Conservation (phyloP, 2,888 invertebrate species). For the Fragum whitleyi region DNA sequence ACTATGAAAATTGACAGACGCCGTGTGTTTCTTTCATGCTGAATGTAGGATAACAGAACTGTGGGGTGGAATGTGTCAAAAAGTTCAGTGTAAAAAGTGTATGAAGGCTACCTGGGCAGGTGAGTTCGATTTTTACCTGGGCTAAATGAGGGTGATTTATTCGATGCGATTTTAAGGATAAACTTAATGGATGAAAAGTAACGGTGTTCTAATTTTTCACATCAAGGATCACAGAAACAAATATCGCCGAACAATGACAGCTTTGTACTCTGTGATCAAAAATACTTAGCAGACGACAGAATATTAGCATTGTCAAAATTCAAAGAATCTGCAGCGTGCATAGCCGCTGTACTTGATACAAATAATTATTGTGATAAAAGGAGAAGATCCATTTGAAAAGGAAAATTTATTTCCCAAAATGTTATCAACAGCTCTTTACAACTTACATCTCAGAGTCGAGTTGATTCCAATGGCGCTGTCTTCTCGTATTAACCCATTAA, state of each 20-base stretch:
- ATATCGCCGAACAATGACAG: not conserved
- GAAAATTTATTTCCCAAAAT: no score
- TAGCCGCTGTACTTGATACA: no score
- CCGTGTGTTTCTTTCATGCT: not conserved
- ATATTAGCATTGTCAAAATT: not conserved
- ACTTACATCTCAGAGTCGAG: no score
- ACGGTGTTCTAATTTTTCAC: slow-evolving; percentile 38
- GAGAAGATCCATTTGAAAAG: no score
- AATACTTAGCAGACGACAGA: no score
- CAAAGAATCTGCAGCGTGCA: not conserved
- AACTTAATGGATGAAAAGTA: slow-evolving; percentile 5
- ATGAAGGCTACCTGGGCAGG: slow-evolving; percentile 69
- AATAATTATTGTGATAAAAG: no score
- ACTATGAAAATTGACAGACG: not conserved
- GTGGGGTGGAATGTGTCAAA: slow-evolving; percentile 62
- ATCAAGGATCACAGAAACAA: not conserved
- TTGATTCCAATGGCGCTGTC: no score
- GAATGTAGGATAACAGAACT: not conserved
- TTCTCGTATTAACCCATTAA: no score
- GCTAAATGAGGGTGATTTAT: not conserved
- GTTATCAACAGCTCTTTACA: no score
- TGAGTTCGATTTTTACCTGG: slow-evolving; percentile 31
- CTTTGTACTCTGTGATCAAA: not conserved
- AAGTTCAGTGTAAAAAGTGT: slow-evolving; percentile 68
- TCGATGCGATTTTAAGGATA: not conserved